Conservation (phyloP, 1,140 invertebrate species). For the Aphis gossypii region DNA sequence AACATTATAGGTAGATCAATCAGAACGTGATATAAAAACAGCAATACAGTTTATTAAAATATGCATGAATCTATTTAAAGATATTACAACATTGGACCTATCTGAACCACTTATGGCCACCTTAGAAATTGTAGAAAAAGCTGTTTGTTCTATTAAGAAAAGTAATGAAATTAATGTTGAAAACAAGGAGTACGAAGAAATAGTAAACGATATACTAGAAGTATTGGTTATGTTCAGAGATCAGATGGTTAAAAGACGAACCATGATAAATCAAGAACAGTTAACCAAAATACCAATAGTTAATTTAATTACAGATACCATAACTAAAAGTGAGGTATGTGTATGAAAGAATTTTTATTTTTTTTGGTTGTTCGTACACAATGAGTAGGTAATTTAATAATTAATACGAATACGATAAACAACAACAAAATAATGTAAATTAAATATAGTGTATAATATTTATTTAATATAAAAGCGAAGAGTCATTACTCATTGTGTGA, state of each 20-base stretch:
- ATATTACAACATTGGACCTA: not conserved
- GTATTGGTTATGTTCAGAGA: constrained; percentile 29
- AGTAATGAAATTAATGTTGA: not conserved
- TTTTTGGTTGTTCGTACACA: not conserved
- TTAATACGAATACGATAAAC: no score
- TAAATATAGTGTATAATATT: no score
- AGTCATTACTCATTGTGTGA: no score
- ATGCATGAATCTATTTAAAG: not conserved
- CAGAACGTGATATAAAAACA: constrained; percentile 29
- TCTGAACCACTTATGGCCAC: not conserved
- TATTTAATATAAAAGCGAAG: no score
- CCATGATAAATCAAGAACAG: constrained; percentile 31
- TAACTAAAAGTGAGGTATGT: constrained; percentile 23
- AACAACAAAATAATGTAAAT: no score
- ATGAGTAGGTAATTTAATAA: no score
- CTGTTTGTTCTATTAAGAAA: constrained; percentile 19
- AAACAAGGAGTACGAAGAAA: constrained; percentile 34
- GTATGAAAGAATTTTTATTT: not conserved
- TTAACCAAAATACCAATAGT: constrained; percentile 31
- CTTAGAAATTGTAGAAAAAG: constrained; percentile 22
- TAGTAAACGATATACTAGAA: constrained; percentile 3
- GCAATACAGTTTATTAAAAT: constrained; percentile 5
- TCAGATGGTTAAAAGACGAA: constrained; percentile 16
- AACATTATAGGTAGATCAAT: constrained; percentile 21
- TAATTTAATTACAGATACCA: constrained; percentile 19